Evolutionary conservation across 2,113 vertebrate species (phyloP), one percentile per base, ranked within the genome.

Genomic region (Lanius collurio): DNA sequence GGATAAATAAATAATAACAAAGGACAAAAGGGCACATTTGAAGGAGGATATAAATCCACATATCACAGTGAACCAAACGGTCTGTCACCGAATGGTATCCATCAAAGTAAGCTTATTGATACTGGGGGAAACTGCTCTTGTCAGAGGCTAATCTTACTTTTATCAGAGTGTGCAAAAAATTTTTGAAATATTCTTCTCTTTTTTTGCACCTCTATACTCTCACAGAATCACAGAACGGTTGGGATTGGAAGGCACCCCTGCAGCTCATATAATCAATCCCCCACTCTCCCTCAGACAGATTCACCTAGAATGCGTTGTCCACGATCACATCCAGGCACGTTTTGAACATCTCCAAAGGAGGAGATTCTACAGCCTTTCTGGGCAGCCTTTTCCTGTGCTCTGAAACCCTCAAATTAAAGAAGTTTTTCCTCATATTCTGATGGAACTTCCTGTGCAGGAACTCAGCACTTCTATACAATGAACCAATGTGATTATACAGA

Each of bases 1-100:
- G 35, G 39, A 93, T 90, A 80, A 92, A 88, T 89, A 94, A 92
- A 80, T 73, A 87, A 93, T 77, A 89, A 20, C 35, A 78, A 90
- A 94, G 70, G 78, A 91, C 59, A 86, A 95, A 94, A 87, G 63
- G 75, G 37, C 50, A 74, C 22, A 70, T 83, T 65, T 94, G 78
- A 85, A 91, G 55, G 26, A 85, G 50, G 27, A 26, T 74, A 67
- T 88, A 85, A 95, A 96, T 91, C 67, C 59, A 90, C 46, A 59
- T 91, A 94, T 93, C 46, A 73, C 31, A 70, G 77, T 18, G 35
- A 91, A 87, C 31, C 31, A 84, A 87, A 80, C n/a, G 15, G n/a
- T 80, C 63, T 93, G 74, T 85, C 78, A 84, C 30, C 33, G 20
- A 91, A 71, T 12, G 74, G 15, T 42, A 81, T 75, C 41, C 26